Evolutionary conservation across 2,797 vertebrate species (phyloP), one percentile per base, ranked within the genome.

Genomic region (Miichthys miiuy): DNA sequence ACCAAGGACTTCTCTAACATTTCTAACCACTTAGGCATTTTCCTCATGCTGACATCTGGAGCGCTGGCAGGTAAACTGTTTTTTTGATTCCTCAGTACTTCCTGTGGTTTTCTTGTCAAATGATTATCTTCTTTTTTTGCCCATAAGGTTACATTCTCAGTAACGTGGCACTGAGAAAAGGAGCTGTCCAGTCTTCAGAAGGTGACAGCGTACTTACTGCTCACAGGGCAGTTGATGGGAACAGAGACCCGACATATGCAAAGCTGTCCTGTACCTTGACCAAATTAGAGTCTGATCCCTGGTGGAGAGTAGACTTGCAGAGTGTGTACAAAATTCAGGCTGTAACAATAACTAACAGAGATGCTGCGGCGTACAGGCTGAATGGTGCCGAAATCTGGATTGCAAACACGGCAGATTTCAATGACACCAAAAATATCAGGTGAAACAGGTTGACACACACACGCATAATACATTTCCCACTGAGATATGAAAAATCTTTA

Each of bases 271-370:
- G 82, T 42, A 52, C 16, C 50, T 7, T 3, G 10, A 80, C 78
- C 21, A 0, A 12, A 0, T 0, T 2, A 9, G 27, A 85, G 42
- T 56, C 75, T 0, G 23, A 64, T 54, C 83, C 83, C 64, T 85
- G 79, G 83, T 85, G 79, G 79, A 81, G 69, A 41, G 69, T 78
- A 1, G 80, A 82, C 38, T 50, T 82, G 47, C 6, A 23, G 23
- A 17, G 48, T 6, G 41, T 47, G 21, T 55, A 70, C 47, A 54
- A 13, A 5, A 62, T 78, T 1, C 1, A 4, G 4, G 70, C 60
- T 23, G 5, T 82, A 3, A 55, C 21, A 0, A 70, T 78, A 66
- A 75, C 75, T 13, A 75, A 21, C 14, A 30, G 5, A 4, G 5
- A 48, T 11, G 0, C 0, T 1, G 0, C 0, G 0, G 11, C 1